Conservation (phyloP, 2,113 vertebrate genomes). For the Himantopus leucocephalus region DNA sequence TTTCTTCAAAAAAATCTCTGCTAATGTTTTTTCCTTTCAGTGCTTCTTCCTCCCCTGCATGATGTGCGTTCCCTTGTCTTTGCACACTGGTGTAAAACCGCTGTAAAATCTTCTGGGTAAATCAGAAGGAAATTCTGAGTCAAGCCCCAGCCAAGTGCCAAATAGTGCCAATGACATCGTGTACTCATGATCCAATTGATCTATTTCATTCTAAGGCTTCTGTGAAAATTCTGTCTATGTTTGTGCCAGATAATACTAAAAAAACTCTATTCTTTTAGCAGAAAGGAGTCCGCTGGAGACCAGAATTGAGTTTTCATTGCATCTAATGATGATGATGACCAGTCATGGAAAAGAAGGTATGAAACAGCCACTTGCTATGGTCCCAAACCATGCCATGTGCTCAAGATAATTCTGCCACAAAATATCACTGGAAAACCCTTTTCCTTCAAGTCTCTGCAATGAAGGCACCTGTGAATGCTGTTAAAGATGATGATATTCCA, state of each 20-base stretch:
- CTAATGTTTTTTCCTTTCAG: neutral
- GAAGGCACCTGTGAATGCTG: conserved; percentile 48
- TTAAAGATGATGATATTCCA: conserved; percentile 12
- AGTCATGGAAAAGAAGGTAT: neutral
- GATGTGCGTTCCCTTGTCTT: neutral
- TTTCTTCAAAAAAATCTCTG: neutral
- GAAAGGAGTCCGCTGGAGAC: neutral
- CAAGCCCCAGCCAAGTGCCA: neutral
- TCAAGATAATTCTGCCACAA: neutral
- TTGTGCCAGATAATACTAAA: neutral
- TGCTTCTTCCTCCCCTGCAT: neutral
- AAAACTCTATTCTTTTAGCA: neutral
- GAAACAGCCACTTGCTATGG: neutral
- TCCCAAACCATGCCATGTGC: neutral
- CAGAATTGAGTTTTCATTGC: neutral
- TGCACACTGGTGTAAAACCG: neutral
- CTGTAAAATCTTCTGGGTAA: neutral
- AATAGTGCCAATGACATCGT: neutral
- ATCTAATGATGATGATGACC: neutral
- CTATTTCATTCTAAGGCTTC: neutral
- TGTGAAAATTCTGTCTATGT: neutral
- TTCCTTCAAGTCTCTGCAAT: neutral
- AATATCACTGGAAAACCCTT: neutral
- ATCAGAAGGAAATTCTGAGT: neutral
- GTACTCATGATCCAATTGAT: neutral